Conservation (phyloP, 2,888 invertebrate species). For the Palloptera scutellata region DNA sequence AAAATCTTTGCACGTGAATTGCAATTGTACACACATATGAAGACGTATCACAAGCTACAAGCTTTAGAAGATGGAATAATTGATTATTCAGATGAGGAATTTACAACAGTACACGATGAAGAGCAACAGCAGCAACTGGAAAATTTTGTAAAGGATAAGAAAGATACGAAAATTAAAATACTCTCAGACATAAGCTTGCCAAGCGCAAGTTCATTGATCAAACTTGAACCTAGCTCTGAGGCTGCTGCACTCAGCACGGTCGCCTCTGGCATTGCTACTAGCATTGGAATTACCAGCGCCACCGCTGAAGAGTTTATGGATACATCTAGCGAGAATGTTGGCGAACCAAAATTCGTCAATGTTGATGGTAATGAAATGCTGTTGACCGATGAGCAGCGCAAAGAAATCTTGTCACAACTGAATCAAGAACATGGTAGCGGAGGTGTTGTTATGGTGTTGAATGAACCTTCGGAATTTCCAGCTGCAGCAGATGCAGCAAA, state of each 20-base stretch:
- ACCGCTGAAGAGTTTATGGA: conserved; percentile 62
- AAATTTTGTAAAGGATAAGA: conserved; percentile 33
- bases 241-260: conserved; percentile 68
- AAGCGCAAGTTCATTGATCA: conserved; percentile 47
- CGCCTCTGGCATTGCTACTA: conserved; percentile 68
- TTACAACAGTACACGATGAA: conserved; percentile 42
- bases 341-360: conserved; percentile 65
- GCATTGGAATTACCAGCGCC: conserved; percentile 65
- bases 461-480: conserved; percentile 48
- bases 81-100: conserved; percentile 67
- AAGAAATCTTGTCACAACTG: conserved; percentile 62
- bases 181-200: conserved; percentile 63
- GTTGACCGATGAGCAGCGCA: conserved; percentile 62
- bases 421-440: conserved; percentile 60
- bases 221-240: conserved; percentile 64
- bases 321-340: conserved; percentile 36
- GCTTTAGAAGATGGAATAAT: conserved; percentile 74
- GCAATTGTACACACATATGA: conserved; percentile 77
- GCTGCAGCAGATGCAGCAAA: conserved; percentile 14
- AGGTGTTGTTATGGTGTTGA: conserved; percentile 63
- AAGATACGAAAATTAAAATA: conserved; percentile 66
- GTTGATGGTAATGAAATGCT: conserved; percentile 65
- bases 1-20: conserved; percentile 75
- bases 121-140: conserved; percentile 20
- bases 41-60: conserved; percentile 71